Evolutionary conservation across 1,140 invertebrate species (phyloP).

Genomic region (Drosophila simulans): DNA sequence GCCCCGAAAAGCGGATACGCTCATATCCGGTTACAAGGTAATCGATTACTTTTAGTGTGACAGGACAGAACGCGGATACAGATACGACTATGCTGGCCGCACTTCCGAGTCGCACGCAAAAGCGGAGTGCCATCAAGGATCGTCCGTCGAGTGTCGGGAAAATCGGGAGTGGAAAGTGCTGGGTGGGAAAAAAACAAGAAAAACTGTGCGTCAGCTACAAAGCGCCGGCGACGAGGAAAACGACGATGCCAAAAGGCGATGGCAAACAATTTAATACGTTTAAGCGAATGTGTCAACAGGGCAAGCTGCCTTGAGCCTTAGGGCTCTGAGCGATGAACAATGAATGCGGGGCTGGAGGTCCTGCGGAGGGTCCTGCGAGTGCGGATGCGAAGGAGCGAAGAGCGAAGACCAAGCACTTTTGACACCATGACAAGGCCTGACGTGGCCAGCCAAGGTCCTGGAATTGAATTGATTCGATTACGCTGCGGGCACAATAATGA

Average conservation of each 20-base stretch:
- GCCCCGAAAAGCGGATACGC: slow-evolving; percentile 55
- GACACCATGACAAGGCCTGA: slow-evolving; percentile 64
- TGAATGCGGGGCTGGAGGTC: slow-evolving; percentile 18
- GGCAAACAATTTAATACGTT: slow-evolving; percentile 84
- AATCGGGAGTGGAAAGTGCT: not conserved
- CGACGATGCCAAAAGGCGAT: slow-evolving; percentile 61
- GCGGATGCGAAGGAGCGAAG: slow-evolving; percentile 31
- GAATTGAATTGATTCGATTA: slow-evolving; percentile 84
- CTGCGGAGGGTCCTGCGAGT: slow-evolving; percentile 6
- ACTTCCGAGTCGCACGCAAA: slow-evolving; percentile 68
- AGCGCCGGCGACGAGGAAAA: slow-evolving; percentile 29
- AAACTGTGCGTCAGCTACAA: slow-evolving; percentile 59
- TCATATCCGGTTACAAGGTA: slow-evolving; percentile 73
- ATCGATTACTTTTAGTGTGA: slow-evolving; percentile 76
- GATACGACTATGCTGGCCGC: slow-evolving; percentile 44
- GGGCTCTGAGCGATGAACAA: slow-evolving; percentile 50
- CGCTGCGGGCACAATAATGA: slow-evolving; percentile 83
- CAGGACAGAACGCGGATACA: slow-evolving; percentile 55
- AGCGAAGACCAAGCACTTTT: slow-evolving; percentile 75
- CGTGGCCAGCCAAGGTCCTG: slow-evolving; percentile 36
- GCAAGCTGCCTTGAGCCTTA: slow-evolving; percentile 74
- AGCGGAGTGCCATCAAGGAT: slow-evolving; percentile 38
- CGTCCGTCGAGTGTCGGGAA: not conserved
- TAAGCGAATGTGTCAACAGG: slow-evolving; percentile 84
- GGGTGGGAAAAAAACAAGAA: slow-evolving; percentile 31